phyloP scores from a whole-genome alignment of 2,888 invertebrate species.

The Chromoteleia sp. region DNA sequence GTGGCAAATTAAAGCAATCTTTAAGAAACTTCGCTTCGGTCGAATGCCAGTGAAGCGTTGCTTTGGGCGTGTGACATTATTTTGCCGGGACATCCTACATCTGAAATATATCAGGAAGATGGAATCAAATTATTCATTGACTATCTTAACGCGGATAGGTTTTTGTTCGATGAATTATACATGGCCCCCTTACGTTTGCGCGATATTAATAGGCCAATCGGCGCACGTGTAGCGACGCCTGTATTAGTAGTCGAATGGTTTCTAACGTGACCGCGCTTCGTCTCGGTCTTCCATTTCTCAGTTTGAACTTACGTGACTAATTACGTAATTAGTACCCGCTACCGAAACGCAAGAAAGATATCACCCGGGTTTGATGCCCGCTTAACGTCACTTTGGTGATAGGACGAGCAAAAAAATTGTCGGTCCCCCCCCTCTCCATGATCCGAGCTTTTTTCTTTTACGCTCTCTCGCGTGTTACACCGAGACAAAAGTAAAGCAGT shows the following conservation, averaged over 20 bases:
- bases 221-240: conserved; percentile 21
- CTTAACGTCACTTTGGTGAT: conserved; percentile 35
- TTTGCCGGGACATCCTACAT: neutral
- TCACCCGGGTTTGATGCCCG: conserved; percentile 34
- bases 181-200: conserved; percentile 26
- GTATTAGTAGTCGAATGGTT: conserved; percentile 51
- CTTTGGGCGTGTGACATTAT: neutral
- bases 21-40: no score
- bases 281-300: conserved; percentile 54
- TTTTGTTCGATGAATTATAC: conserved; percentile 37
- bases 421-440: no score
- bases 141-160: conserved; percentile 28
- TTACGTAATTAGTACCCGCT: conserved; percentile 55
- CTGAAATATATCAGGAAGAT: conserved; percentile 17
- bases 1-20: no score
- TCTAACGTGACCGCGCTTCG: conserved; percentile 55
- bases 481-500: no score
- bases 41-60: no score
- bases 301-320: conserved; percentile 62
- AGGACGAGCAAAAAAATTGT: conserved; percentile 4
- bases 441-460: no score
- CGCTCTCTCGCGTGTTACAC: no score
- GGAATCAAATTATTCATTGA: conserved; percentile 35
- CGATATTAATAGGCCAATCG: conserved; percentile 55
- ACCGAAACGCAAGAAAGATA: conserved; percentile 37